Evolutionary conservation across 2,888 invertebrate species (phyloP), one percentile per base, ranked within the genome.

Genomic region (Limnephilus rhombicus): DNA sequence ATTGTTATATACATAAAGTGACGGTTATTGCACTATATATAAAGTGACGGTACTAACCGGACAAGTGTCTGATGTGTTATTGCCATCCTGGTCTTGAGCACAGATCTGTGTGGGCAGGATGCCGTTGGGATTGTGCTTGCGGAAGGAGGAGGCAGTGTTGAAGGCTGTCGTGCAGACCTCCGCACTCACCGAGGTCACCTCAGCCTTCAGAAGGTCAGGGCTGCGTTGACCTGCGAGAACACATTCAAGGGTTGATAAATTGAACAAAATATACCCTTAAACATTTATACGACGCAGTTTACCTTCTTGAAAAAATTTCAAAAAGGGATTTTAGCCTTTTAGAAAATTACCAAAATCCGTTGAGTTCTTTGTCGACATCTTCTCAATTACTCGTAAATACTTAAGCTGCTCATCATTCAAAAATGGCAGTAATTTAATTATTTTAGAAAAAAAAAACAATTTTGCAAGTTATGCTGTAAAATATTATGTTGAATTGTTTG

Each of bases 71-170:
- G 94, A 94, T 3, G 94, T 93, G n/a, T 94, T 93, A 1, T 95
- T 95, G 13, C 18, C 7, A 94, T 96, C 96, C 49, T 49, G 49
- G 68, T 68, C 68, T 13, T 95, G 95, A 11, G 96, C 96, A 93
- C 96, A 96, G 29, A 96, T 93, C 94, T 96, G 96, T 2, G 87
- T 24, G 34, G 87, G 34, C 18, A 87, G 37, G 93, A 96, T 95
- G 53, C 96, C 96, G 0, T 90, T 87, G 11, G 53, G 49, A 53
- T 87, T 34, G 53, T 53, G 49, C 80, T 53, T 91, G 13, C 86
- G 80, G 34, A 87, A 87, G 29, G 53, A 87, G 31, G 31, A n/a
- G 4, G 18, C 95, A 92, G 94, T 94, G 2, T 93, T 94, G 93
- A 96, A 96, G 0, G 94, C 95, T 92, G 95, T 94, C 45, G 93